Evolutionary conservation across 1,140 invertebrate genomes (phyloP), one percentile per base, ranked within the genome.

Genomic region (Hermetia illucens): DNA sequence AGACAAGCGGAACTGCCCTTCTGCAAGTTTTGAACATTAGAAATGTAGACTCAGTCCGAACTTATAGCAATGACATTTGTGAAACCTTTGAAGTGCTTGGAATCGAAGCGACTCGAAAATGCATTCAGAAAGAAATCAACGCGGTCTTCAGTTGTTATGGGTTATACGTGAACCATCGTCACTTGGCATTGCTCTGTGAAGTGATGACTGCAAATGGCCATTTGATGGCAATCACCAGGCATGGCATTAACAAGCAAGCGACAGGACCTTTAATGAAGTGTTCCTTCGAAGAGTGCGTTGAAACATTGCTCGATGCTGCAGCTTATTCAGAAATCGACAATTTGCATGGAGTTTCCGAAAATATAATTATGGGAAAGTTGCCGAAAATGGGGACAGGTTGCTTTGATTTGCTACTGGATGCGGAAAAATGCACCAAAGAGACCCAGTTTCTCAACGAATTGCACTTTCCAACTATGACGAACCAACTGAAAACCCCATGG

Each of bases 151-250:
- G 90, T 50, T 98, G 98, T 67, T 96, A 98, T 52, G 93, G 93
- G 54, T 77, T 95, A 18, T 98, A 98, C 63, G 94, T 98, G 51
- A 98, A 98, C 68, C 97, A 97, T 59, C 80, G 94, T 24, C 94
- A 98, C 69, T 74, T 98, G 55, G 90, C 93, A 12, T 74, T 98
- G 53, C 76, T 98, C 55, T 98, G 93, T 69, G 94, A 98, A 61
- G 90, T 97, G 0, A 98, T 98, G 93, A 98, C 93, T 12, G 89
- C 91, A 5, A 97, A 97, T 65, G 93, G 93, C 63, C 91, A 97
- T 69, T 72, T 97, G 47, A 98, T 98, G 94, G 93, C 93, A 40
- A 98, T 98, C 52, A 97, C 93, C 34, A 85, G 94, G 73, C 94
- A 98, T 65, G 94, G 94, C 51, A 96, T 98, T 52, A 98, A 98